phyloP scores from a whole-genome alignment of 2,113 vertebrate genomes.

The Carassius gibelio region DNA sequence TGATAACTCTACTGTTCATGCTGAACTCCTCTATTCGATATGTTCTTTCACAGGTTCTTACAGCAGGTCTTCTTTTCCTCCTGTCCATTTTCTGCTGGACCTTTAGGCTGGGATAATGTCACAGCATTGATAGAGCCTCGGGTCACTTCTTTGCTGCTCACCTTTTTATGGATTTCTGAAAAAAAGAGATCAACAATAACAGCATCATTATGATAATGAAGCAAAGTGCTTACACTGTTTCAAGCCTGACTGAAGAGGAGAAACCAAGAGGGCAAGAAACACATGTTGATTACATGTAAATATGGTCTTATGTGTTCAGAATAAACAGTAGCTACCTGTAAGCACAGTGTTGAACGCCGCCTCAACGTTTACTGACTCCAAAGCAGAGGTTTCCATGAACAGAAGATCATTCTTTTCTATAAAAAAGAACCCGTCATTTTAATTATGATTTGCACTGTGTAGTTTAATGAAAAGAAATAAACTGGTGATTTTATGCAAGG shows the following conservation, averaged over 20 bases:
- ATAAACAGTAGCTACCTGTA: conserved; percentile 65
- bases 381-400: conserved; percentile 77
- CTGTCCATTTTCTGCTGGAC: conserved; percentile 37
- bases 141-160: conserved; percentile 80
- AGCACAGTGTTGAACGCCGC: conserved; percentile 73
- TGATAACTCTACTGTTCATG: not conserved
- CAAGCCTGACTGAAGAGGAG: not conserved
- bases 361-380: conserved; percentile 79
- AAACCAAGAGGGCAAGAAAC: not conserved
- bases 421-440: not conserved
- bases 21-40: conserved; percentile 16
- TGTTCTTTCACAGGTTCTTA: conserved; percentile 71
- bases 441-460: too few relatives aligned
- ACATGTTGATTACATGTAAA: conserved; percentile 13
- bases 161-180: conserved; percentile 87
- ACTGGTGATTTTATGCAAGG: too few relatives aligned
- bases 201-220: not conserved
- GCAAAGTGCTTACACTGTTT: not conserved
- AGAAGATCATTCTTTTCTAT: conserved; percentile 72
- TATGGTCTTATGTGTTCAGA: conserved; percentile 24
- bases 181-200: not conserved
- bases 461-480: too few relatives aligned
- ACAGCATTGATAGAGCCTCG: conserved; percentile 73
- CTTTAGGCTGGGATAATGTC: conserved; percentile 60
- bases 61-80: conserved; percentile 75